Evolutionary conservation across 35 echinoderm and acorn worm genomes (phyloP), one percentile per base, ranked within the genome.

Genomic region (Apostichopus parvimensis): DNA sequence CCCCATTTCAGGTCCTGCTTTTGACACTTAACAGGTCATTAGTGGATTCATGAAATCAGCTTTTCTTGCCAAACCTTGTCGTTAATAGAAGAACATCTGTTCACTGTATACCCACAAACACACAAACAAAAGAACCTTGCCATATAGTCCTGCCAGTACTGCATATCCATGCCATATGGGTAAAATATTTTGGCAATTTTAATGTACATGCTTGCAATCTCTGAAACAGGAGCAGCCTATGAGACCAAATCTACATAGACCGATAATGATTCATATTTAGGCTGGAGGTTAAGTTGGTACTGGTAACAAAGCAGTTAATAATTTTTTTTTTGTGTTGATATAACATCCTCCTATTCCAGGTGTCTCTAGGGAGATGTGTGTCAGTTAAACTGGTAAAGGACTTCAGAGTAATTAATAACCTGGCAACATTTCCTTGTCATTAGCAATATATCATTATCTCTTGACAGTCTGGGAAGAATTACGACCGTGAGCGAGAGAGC

Each of bases 11-110:
- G 11, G 11, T 68, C 64, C 18, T 82, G 79, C 4, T 45, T 20
- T 54, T 82, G 79, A 82, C 34, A 82, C 24, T 82, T 82, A n/a
- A 82, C 79, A 82, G 79, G 79, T 82, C 79, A 82, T 55, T 82
- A 82, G 17, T 3, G 1, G 34, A 45, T 45, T 45, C 10, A 56
- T 20, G 55, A 82, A 45, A 17, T 53, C 24, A 11, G 9, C 64
- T 68, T 68, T 68, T 11, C 11, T 3, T 68, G 18, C 18, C 18
- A 68, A 15, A 68, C 64, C 64, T 68, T 5, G 64, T 14, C 64
- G 17, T 6, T 1, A 34, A 45, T 0, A 18, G 52, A 55, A 82
- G 14, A 10, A 82, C 79, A 82, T 82, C 45, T 82, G 79, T 53
- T 82, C 17, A 45, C 34, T 45, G 34, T 45, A 45, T 45, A 45